Conservation (phyloP, 1,140 invertebrate species). For the Drosophila willistoni region DNA sequence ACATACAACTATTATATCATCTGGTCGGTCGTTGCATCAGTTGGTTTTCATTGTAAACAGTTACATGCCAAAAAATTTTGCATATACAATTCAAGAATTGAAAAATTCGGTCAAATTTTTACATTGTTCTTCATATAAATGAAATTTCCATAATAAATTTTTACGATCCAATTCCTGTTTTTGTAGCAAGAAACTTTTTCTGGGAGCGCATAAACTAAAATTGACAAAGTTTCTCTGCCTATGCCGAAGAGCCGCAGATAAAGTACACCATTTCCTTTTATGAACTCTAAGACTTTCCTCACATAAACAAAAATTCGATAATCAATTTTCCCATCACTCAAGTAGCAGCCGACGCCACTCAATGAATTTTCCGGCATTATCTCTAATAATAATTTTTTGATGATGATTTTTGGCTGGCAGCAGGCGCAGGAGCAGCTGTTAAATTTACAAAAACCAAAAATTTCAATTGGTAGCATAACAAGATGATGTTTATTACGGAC, state of each 20-base stretch:
- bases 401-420: conserved; percentile 39
- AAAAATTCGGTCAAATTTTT: too few relatives aligned
- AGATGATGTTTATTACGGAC: conserved; percentile 72
- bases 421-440: conserved; percentile 48
- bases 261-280: conserved; percentile 10
- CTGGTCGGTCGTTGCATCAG: conserved; percentile 7
- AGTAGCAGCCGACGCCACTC: conserved; percentile 51
- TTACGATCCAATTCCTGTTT: neutral
- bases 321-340: conserved; percentile 55
- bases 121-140: neutral
- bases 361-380: conserved; percentile 49
- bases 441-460: conserved; percentile 28
- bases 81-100: too few relatives aligned
- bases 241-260: conserved; percentile 2
- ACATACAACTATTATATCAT: conserved; percentile 7
- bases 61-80: neutral
- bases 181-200: neutral
- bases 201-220: conserved; percentile 4
- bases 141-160: neutral
- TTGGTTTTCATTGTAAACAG: neutral
- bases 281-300: neutral
- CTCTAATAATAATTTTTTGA: conserved; percentile 62
- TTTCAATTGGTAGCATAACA: conserved; percentile 68
- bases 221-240: conserved; percentile 11
- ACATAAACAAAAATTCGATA: conserved; percentile 39